Base-by-base conservation (phyloP, 2,888 invertebrate species). In the Meandrusa payeni region DNA sequence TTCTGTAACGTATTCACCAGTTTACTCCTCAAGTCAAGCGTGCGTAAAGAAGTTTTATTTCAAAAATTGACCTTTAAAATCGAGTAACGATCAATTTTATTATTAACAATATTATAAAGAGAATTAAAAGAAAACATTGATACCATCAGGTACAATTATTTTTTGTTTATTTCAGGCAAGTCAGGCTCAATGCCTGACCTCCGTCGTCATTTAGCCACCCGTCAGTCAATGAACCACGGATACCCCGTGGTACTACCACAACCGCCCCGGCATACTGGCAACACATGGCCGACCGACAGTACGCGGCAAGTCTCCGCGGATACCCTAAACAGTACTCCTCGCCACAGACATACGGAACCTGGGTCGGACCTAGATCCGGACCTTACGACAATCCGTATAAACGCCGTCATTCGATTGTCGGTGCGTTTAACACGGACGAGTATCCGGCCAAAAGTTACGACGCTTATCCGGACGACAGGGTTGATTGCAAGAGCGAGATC, bases 171-270 rank as follows among this genome's bases (percentile, higher is more conserved):
- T 68, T 1, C 67, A 88, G 88, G 86, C 29, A 88, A 88, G 70
- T 74, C 86, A 1, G 87, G 88, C 3, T 88, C 88, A 5, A 85
- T 88, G 87, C 88, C 88, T 0, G 88, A 88, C 47, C 76, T 88
- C 1, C 73, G 88, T 0, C 81, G 82, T 9, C 87, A 81, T 54
- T 67, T 81, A 1, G 80, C 82, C 0, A 57, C 69, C 6, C 74
- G 77, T 0, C 87, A 85, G 32, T 86, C 88, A 2, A 69, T 83
- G 56, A 75, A 59, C 57, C 64, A 75, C 52, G 78, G 76, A 39
- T 80, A 81, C 61, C 78, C 81, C 0, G 69, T 74, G 52, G 69
- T 82, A 64, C 23, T 80, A 6, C 75, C 70, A 0, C 80, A 75
- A 19, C 86, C 82, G 0, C 86, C 85, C 88, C 85, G 0, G 85